Percentiles rank a stretch among this genome's conserved stretches.
Evolutionary conservation across 2,113 vertebrate genomes (phyloP).

Genomic region (Bos indicus): DNA sequence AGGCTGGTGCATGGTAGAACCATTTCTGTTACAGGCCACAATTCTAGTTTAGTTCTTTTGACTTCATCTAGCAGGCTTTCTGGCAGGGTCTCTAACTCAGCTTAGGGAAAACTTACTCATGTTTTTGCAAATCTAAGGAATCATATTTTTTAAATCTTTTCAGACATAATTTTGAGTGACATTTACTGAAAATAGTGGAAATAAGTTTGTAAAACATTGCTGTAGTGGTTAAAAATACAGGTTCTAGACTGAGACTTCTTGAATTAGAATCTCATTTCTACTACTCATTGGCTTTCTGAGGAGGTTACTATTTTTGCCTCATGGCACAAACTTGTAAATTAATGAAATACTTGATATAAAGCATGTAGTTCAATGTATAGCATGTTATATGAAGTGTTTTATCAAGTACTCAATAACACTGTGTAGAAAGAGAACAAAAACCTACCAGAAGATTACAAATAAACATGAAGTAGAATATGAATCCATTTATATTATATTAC

Average conservation of each 20-base stretch:
- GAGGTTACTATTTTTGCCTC: background rate
- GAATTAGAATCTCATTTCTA: background rate
- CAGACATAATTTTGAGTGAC: background rate
- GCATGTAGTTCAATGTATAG: background rate
- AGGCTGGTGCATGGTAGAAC: background rate
- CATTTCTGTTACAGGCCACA: background rate
- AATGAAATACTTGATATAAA: background rate
- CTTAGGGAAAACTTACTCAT: background rate
- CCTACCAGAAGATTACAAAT: background rate
- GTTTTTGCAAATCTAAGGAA: background rate
- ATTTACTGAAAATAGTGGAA: conserved; percentile 13
- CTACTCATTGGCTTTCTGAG: background rate
- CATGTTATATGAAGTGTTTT: background rate
- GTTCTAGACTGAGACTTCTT: background rate
- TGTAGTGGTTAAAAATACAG: background rate
- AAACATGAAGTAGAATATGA: background rate
- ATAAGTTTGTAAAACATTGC: background rate
- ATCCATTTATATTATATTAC: background rate
- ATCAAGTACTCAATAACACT: background rate
- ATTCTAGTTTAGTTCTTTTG: conserved; percentile 8
- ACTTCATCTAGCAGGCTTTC: background rate
- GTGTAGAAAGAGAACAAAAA: background rate
- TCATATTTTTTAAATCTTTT: background rate
- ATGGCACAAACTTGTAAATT: background rate
- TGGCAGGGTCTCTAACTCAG: background rate